A percentile compares a stretch with the other conserved stretches of the same genome.
Evolutionary conservation across 2,113 vertebrate genomes (phyloP).

Genomic region (Pluvialis apricaria): DNA sequence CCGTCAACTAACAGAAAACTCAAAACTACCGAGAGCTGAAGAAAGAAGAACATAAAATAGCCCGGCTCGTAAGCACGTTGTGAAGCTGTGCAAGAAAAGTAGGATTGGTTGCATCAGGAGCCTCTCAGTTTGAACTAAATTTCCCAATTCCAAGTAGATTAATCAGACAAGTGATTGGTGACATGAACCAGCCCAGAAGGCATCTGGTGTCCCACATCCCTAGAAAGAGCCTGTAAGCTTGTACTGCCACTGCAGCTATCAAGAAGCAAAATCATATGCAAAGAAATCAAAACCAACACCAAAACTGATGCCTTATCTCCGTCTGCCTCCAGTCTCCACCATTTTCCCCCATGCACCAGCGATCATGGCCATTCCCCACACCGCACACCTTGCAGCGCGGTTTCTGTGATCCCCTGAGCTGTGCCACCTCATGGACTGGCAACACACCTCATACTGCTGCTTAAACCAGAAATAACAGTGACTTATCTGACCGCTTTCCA

Average conservation of each 20-base stretch:
- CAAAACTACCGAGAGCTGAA: neutral
- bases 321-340: neutral
- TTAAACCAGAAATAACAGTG: neutral
- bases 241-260: neutral
- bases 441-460: neutral
- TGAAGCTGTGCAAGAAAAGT: neutral
- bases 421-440: neutral
- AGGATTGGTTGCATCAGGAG: neutral
- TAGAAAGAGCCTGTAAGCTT: neutral
- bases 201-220: neutral
- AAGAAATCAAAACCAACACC: neutral
- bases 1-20: neutral
- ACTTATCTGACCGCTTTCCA: neutral
- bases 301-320: neutral
- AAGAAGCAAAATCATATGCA: neutral
- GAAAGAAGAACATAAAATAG: neutral
- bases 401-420: neutral
- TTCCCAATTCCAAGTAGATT: neutral
- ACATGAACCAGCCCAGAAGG: neutral
- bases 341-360: accelerated
- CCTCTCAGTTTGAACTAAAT: neutral
- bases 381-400: accelerated
- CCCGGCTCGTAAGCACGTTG: neutral
- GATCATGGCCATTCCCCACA: neutral
- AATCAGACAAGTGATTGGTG: neutral